Evolutionary conservation across 64 coral and sea anemone species (phyloP).

Genomic region (Stylophora pistillata): DNA sequence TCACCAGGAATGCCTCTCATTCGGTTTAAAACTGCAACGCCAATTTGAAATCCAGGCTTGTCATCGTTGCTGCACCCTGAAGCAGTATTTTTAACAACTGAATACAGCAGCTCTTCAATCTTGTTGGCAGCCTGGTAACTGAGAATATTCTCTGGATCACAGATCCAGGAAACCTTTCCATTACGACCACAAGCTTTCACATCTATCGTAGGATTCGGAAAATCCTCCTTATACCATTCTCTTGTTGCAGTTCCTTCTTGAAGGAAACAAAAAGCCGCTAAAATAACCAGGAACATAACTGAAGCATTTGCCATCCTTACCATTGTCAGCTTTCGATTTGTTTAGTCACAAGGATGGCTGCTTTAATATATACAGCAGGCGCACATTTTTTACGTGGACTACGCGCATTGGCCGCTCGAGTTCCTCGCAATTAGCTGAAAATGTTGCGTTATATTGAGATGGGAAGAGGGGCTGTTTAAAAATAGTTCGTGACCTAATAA

Average conservation of each 20-base stretch:
- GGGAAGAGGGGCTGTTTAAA: too few species aligned
- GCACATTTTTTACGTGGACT: not conserved
- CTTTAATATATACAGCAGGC: not conserved
- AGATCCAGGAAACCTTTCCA: conserved; percentile 80
- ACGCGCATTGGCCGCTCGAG: not conserved
- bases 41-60: conserved; percentile 77
- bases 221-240: conserved; percentile 71
- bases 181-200: conserved; percentile 67
- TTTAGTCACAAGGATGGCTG: not conserved
- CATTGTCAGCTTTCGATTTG: not conserved
- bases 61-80: conserved; percentile 58
- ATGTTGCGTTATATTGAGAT: not conserved
- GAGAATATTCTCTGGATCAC: conserved; percentile 73
- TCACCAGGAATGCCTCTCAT: conserved; percentile 32
- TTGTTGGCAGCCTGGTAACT: conserved; percentile 72
- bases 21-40: conserved; percentile 71
- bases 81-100: conserved; percentile 55
- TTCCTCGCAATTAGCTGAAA: not conserved
- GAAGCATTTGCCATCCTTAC: not conserved
- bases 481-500: too few species aligned
- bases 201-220: conserved; percentile 83
- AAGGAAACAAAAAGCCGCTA: not conserved
- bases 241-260: not conserved
- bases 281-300: not conserved
- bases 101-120: conserved; percentile 65